phyloP scores from a whole-genome alignment of 1,140 invertebrate species.

The Plutomurus gul region DNA sequence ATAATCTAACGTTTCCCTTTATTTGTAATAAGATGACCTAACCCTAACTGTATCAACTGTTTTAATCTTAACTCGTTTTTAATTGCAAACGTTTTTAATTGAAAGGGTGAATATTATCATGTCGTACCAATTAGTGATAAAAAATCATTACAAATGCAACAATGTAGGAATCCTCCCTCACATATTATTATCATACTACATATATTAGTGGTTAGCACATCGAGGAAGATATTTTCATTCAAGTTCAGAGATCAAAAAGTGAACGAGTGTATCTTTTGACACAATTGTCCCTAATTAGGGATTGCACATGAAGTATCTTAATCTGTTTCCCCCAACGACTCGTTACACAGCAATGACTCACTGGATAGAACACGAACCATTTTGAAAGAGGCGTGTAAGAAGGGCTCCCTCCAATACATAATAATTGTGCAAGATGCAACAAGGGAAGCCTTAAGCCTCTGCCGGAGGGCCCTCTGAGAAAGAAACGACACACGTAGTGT shows the following conservation, averaged over 20 bases:
- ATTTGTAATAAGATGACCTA: too few species aligned
- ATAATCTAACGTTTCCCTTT: too few species aligned
- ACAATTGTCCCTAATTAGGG: background rate
- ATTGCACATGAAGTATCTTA: background rate
- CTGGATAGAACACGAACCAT: background rate
- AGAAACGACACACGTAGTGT: background rate
- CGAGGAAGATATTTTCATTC: too few species aligned
- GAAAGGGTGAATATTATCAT: too few species aligned
- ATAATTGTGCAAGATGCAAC: background rate
- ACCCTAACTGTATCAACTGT: too few species aligned
- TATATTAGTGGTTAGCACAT: too few species aligned
- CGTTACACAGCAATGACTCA: background rate
- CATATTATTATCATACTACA: too few species aligned
- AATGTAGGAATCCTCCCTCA: too few species aligned
- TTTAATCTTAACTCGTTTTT: too few species aligned
- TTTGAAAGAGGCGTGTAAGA: slow-evolving; percentile 23
- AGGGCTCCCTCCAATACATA: slow-evolving; percentile 19
- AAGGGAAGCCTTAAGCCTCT: background rate
- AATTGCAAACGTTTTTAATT: too few species aligned
- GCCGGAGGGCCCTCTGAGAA: background rate
- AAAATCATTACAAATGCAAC: too few species aligned
- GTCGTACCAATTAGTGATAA: too few species aligned
- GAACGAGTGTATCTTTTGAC: background rate
- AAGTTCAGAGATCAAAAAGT: background rate
- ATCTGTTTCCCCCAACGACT: background rate